Conservation (phyloP, 2,113 vertebrate genomes). For the Oreocharis arfaki region DNA sequence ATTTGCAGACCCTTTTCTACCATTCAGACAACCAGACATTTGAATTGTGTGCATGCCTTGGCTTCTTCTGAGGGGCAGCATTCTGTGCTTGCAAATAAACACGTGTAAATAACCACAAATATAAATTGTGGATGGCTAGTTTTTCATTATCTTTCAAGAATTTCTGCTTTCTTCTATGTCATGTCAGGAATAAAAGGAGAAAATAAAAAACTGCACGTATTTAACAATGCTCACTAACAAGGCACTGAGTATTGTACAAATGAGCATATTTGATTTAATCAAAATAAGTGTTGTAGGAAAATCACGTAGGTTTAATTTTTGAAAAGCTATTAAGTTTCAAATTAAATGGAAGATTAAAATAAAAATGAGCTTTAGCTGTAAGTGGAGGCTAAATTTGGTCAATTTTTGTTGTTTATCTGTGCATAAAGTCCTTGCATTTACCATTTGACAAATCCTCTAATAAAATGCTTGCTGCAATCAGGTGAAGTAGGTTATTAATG, state of each 20-base stretch:
- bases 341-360: constrained; percentile 75
- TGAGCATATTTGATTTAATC: constrained; percentile 64
- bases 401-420: constrained; percentile 76
- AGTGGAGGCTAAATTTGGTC: constrained; percentile 76
- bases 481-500: constrained; percentile 83
- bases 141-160: not conserved
- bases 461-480: constrained; percentile 77
- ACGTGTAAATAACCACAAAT: not conserved
- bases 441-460: constrained; percentile 74
- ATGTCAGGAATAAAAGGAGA: not conserved
- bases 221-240: constrained; percentile 40
- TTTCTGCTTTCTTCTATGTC: not conserved
- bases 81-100: not conserved
- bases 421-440: constrained; percentile 76
- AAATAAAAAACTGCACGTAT: constrained; percentile 8
- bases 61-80: not conserved
- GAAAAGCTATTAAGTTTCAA: constrained; percentile 74
- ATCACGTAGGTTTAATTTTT: constrained; percentile 70
- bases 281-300: constrained; percentile 68
- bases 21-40: not conserved
- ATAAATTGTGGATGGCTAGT: not conserved
- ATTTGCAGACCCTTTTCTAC: not conserved
- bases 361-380: constrained; percentile 68
- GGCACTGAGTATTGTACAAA: constrained; percentile 24
- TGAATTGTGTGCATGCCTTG: not conserved